Conservation (phyloP, 1,140 invertebrate species). For the Leptinotarsa defecta region DNA sequence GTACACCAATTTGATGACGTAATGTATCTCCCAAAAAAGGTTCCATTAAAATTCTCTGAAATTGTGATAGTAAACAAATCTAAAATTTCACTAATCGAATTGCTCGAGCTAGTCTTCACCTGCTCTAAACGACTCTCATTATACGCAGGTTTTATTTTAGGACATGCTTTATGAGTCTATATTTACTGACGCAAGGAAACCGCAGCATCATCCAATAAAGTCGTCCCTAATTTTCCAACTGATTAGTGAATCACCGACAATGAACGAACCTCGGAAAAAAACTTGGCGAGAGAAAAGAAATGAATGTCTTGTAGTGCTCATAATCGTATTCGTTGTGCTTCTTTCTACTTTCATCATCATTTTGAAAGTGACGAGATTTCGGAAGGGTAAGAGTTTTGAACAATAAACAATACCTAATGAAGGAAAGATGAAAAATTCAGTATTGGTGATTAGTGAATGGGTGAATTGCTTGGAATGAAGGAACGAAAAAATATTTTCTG, state of each 20-base stretch:
- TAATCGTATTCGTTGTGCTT: conserved; percentile 11
- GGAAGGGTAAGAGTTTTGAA: conserved; percentile 10
- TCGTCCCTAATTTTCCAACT: not conserved
- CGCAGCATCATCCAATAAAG: not conserved
- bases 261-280: conserved; percentile 14
- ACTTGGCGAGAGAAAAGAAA: conserved; percentile 11
- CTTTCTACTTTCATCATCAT: conserved; percentile 11
- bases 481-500: too few relatives aligned
- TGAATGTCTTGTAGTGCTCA: conserved; percentile 2
- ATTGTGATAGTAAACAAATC: too few relatives aligned
- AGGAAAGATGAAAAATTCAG: too few relatives aligned
- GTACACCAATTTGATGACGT: too few relatives aligned
- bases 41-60: too few relatives aligned
- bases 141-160: conserved; percentile 3
- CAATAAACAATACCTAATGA: not conserved
- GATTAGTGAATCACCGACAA: conserved; percentile 1
- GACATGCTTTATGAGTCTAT: conserved; percentile 1
- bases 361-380: conserved; percentile 12
- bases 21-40: too few relatives aligned
- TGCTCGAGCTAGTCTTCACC: not conserved
- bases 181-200: conserved; percentile 1
- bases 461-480: too few relatives aligned
- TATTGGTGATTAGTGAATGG: too few relatives aligned
- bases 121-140: not conserved
- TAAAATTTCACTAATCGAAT: too few relatives aligned